Evolutionary conservation across 2,888 invertebrate species (phyloP).

Genomic region (Petrophora chlorosata): DNA sequence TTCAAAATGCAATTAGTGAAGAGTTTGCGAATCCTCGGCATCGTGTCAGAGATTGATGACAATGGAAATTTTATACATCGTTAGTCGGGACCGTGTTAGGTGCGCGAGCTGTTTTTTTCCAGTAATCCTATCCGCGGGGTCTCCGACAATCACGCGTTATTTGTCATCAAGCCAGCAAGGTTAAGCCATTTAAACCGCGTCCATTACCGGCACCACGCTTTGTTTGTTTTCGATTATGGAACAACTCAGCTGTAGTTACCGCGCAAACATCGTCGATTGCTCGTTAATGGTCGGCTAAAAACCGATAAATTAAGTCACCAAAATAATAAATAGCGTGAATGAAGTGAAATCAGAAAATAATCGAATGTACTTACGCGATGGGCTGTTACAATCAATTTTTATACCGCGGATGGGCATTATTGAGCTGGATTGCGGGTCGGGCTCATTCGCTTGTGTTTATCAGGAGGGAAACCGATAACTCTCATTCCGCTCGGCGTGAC

Average conservation of each 20-base stretch:
- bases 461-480: slow-evolving; percentile 77
- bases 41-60: slow-evolving; percentile 83
- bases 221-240: slow-evolving; percentile 13
- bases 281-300: slow-evolving; percentile 63
- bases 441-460: slow-evolving; percentile 79
- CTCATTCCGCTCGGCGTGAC: slow-evolving; percentile 77
- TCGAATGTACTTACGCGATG: slow-evolving; percentile 38
- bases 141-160: slow-evolving; percentile 55
- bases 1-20: slow-evolving; percentile 83
- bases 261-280: slow-evolving; percentile 42
- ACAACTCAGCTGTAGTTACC: slow-evolving; percentile 26
- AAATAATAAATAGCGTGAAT: slow-evolving; percentile 61
- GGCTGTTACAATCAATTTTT: slow-evolving; percentile 71
- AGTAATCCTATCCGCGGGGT: slow-evolving; percentile 72
- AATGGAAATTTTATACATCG: slow-evolving; percentile 84
- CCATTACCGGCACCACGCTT: slow-evolving; percentile 43
- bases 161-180: slow-evolving; percentile 56
- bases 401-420: slow-evolving; percentile 65
- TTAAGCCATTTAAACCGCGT: slow-evolving; percentile 43
- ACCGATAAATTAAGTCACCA: slow-evolving; percentile 63
- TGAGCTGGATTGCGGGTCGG: slow-evolving; percentile 58
- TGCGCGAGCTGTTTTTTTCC: slow-evolving; percentile 76
- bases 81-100: slow-evolving; percentile 79
- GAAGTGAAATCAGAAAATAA: slow-evolving; percentile 33
- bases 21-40: slow-evolving; percentile 80